Base-by-base conservation (phyloP, 2,888 invertebrate genomes). In the Dryocosmus kuriphilus region DNA sequence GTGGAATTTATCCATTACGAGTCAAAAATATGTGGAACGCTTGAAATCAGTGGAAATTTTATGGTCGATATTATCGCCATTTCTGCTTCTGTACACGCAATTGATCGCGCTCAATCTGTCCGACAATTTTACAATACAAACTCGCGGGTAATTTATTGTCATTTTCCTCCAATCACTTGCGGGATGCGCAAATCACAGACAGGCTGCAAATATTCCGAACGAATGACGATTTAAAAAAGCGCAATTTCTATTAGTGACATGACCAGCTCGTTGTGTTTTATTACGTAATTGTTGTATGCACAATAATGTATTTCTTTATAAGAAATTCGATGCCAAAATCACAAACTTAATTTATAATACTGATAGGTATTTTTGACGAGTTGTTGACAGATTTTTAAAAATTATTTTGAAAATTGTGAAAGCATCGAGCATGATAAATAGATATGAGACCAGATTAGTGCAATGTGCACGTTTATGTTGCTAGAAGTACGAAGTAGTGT, bases 91-190 rank as follows among this genome's bases (percentile, higher is more conserved):
- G 73, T 55, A 16, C 60, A 41, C 38, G 35, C 74, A 74, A 74
- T 74, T 74, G 73, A 57, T 74, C 73, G 73, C 55, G 74, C 24
- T 74, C 30, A 74, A 60, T 74, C 22, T 24, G 35, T 74, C 38
- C 38, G 41, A 74, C 74, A 74, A 74, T 74, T 74, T 57, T 74
- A 61, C 74, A 35, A 60, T 61, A 38, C 74, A 61, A 55, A 74
- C 61, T 61, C 61, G 32, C 51, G 27, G 46, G 71, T 71, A 71
- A 55, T 71, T 30, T 71, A 71, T 71, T 71, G 71, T 51, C 51
- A 71, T 71, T 71, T 71, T 71, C 71, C 71, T 46, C 71, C 71
- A 71, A 71, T 71, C 71, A 71, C 51, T 71, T 71, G 71, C 46
- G 71, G 71, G 32, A 30, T 71, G 32, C 30, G 51, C 71, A 71